Evolutionary conservation across 2,888 invertebrate species (phyloP), one percentile per base, ranked within the genome.

Genomic region (Cyclophora albipunctata): DNA sequence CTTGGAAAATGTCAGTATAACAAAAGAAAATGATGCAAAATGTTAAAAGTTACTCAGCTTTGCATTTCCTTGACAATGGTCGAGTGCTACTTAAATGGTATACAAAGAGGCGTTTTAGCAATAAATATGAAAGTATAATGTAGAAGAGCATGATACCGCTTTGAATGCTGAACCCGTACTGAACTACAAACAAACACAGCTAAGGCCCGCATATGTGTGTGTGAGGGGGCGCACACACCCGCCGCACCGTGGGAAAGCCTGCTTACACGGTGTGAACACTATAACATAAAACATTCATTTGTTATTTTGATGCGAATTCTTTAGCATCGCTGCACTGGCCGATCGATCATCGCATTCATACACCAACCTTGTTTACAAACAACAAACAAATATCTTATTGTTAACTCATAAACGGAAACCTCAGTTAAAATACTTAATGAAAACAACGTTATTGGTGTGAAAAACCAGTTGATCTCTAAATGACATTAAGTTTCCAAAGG

Each of bases 81-180:
- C 54, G 51, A 54, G 51, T 46, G 55, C 58, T 57, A 50, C 53
- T 53, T 56, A 56, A 53, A 57, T 53, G 66, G 69, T 72, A 67
- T 75, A 69, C 70, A 72, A 73, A 70, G 75, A 73, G 75, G 76
- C 78, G 81, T 78, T 79, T 80, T 74, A 78, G 80, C 75, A 83
- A 83, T 83, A 84, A 83, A 82, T 84, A 84, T 83, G 77, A 80
- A 82, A 81, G 81, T 84, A 79, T 85, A 82, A 84, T 85, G 81
- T 78, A 72, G 71, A 73, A 70, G 80, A 78, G 81, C 75, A 78
- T 78, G 80, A 78, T 75, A 73, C 71, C 76, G 80, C 81, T 84
- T 80, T 83, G 83, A 83, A 86, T 84, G 81, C 84, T 83, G 83
- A 81, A 76, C 81, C 74, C 81, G 84, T 81, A 83, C 81, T 81